Conservation (phyloP, 2,888 invertebrate species). For the Bruchidius siliquastri region DNA sequence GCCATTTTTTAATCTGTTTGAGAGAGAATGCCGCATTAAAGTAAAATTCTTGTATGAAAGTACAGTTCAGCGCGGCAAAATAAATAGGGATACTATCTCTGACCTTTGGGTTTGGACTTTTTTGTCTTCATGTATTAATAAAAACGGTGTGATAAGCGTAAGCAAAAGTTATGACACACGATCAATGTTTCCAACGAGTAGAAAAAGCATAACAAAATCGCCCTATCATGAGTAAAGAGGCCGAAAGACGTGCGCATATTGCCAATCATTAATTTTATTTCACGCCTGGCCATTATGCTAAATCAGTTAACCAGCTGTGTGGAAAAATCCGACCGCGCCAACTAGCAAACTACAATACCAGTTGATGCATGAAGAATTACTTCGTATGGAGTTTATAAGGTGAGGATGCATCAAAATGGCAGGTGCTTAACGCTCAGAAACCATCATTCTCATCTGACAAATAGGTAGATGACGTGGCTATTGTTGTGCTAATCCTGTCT, state of each 20-base stretch:
- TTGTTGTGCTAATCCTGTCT: neutral
- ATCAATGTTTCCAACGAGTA: neutral
- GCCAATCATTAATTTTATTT: neutral
- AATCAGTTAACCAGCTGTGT: neutral
- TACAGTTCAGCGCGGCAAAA: too few relatives aligned
- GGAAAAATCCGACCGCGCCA: neutral
- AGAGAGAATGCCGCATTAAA: too few relatives aligned
- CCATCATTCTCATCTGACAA: neutral
- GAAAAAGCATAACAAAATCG: neutral
- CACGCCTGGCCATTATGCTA: neutral
- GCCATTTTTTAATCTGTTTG: too few relatives aligned
- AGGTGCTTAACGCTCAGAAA: neutral
- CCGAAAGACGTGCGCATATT: neutral
- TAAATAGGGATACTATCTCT: too few relatives aligned
- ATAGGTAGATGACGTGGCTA: neutral
- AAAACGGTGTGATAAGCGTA: too few relatives aligned
- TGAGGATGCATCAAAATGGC: neutral
- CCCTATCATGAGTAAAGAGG: neutral
- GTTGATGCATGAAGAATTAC: neutral
- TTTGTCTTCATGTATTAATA: too few relatives aligned
- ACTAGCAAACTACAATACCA: neutral
- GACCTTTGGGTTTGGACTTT: too few relatives aligned
- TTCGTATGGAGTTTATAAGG: neutral
- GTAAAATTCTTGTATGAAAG: too few relatives aligned
- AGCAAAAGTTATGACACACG: neutral